Percentiles rank a stretch among this genome's conserved stretches.
Conservation (phyloP, 2,797 vertebrate genomes). For the Anguilla marmorata region DNA sequence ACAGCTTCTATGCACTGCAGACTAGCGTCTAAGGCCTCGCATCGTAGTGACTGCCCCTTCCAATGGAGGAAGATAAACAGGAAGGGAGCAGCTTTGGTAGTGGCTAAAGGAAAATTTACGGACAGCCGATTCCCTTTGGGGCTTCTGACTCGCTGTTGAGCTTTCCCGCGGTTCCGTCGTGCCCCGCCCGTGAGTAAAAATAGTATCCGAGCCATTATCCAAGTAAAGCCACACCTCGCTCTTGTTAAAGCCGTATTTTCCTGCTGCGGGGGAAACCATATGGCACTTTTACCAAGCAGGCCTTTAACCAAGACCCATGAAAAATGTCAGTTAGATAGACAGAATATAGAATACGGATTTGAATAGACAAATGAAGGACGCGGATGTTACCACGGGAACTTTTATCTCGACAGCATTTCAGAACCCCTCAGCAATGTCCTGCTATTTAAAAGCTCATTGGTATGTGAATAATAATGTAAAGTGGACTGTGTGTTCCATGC, state of each 20-base stretch:
- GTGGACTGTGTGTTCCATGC: background rate
- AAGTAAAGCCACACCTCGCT: background rate
- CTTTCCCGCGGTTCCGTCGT: background rate
- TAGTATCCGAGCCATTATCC: background rate
- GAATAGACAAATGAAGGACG: background rate
- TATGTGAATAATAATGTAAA: background rate
- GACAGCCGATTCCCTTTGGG: constrained; percentile 20
- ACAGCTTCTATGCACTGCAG: background rate
- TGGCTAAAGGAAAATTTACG: constrained; percentile 32
- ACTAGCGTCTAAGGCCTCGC: background rate
- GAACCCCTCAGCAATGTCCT: background rate
- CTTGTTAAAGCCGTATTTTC: background rate
- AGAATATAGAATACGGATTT: background rate
- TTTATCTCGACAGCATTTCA: constrained; percentile 24
- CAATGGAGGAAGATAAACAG: constrained; percentile 38
- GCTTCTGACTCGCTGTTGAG: constrained; percentile 42
- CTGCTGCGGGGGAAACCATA: background rate
- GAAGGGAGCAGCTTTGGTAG: constrained; percentile 26
- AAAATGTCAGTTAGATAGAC: background rate
- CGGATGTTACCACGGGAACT: background rate
- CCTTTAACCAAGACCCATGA: background rate
- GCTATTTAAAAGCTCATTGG: background rate
- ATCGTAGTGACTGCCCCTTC: background rate
- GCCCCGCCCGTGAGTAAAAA: background rate
- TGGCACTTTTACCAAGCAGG: background rate